Percentiles rank a stretch among this genome's conserved stretches.
Evolutionary conservation across 2,888 invertebrate species (phyloP).

Genomic region (Rhagium mordax): DNA sequence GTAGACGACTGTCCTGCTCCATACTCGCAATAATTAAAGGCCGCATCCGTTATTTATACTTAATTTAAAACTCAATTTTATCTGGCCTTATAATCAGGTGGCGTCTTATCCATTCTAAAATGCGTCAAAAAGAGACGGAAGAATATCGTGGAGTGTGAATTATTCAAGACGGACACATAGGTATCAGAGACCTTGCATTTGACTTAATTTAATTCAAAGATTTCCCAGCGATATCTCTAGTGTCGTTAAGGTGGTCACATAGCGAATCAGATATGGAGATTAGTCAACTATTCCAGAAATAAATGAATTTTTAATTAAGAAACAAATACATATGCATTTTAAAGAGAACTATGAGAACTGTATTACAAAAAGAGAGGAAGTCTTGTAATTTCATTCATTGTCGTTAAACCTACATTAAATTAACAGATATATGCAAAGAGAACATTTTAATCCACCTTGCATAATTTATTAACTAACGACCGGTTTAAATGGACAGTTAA

Average conservation of each 20-base stretch:
- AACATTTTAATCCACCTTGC: constrained; percentile 18
- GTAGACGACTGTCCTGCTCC: constrained; percentile 64
- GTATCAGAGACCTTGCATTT: constrained; percentile 64
- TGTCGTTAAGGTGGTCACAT: constrained; percentile 67
- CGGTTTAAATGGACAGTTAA: constrained; percentile 19
- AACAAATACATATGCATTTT: constrained; percentile 65
- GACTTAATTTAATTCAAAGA: constrained; percentile 65
- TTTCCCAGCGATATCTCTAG: constrained; percentile 65
- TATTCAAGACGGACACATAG: constrained; percentile 59
- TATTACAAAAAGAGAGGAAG: constrained; percentile 55
- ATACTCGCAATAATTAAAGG: constrained; percentile 65
- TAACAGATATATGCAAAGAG: constrained; percentile 25
- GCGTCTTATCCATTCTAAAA: constrained; percentile 40
- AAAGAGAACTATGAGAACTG: constrained; percentile 64
- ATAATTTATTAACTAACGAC: constrained; percentile 17
- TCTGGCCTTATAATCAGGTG: constrained; percentile 49
- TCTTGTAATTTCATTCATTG: constrained; percentile 43
- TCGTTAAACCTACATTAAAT: constrained; percentile 40
- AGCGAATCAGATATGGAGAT: constrained; percentile 67
- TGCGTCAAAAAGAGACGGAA: constrained; percentile 53
- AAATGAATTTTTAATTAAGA: constrained; percentile 65
- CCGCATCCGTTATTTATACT: constrained; percentile 64
- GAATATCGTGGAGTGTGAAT: constrained; percentile 57
- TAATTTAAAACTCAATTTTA: constrained; percentile 59
- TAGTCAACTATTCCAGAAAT: constrained; percentile 65